Evolutionary conservation across 2,888 invertebrate genomes (phyloP), one percentile per base, ranked within the genome.

Genomic region (Taphrorychus bicolor): DNA sequence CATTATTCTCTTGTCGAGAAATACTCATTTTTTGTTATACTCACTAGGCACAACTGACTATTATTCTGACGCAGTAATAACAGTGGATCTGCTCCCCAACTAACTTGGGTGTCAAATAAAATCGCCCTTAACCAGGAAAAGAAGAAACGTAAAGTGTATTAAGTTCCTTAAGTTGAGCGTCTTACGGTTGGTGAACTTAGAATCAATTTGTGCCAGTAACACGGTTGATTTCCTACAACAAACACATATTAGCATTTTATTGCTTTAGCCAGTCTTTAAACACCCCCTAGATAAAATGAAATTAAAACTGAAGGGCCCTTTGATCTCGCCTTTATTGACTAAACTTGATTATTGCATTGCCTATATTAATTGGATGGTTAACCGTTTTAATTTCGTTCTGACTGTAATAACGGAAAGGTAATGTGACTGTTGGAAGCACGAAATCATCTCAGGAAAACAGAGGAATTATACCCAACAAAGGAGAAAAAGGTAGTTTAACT

Each of bases 231-330:
- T 87, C 84, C 85, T 84, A 85, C 84, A 83, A 86, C 87, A 87
- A 88, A 88, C 87, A 87, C 84, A 82, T 85, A 88, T 88, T 88
- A 87, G 85, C 88, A 88, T 88, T 88, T 88, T 88, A 88, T 88
- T 88, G 87, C 82, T 81, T 82, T 79, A 80, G 83, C 83, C 80
- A 77, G 80, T 65, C 66, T 78, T 81, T 81, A 79, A 79, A 81
- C 81, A 81, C 83, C 84, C 84, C 82, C 80, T 81, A 83, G 84
- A 84, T 84, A 84, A 84, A 85, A 83, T 84, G 83, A 84, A 84
- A 85, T 85, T 85, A 84, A 85, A 84, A 84, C 82, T 81, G 82
- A 81, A 82, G 82, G 77, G 83, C 81, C 78, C 85, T 85, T 85
- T 85, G 84, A 85, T 84, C 82, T 81, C 80, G 75, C 78, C 80